Conservation (phyloP, 2,888 invertebrate species). For the Calameuta pallipes region DNA sequence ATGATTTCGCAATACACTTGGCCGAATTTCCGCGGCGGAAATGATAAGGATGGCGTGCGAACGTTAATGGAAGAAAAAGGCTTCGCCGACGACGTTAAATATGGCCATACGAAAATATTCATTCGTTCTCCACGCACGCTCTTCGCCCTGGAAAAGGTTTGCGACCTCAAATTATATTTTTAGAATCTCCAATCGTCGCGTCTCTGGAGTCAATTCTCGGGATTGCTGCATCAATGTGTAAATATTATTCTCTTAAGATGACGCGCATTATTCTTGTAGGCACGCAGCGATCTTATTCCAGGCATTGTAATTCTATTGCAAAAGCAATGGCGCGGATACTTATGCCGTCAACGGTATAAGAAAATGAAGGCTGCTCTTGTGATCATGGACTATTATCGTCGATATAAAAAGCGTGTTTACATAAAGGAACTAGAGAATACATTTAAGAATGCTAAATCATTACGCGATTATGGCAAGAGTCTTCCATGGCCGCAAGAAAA, state of each 20-base stretch:
- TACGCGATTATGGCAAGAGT: conserved; percentile 82
- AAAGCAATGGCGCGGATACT: conserved; percentile 91
- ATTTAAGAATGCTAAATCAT: conserved; percentile 74
- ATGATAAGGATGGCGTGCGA: conserved; percentile 84
- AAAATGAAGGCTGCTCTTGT: conserved; percentile 86
- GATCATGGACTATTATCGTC: conserved; percentile 85
- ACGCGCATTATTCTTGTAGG: conserved; percentile 56
- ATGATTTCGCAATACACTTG: conserved; percentile 96
- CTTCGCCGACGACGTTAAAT: conserved; percentile 86
- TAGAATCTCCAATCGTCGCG: too few species aligned
- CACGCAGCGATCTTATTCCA: conserved; percentile 88
- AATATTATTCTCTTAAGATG: not conserved
- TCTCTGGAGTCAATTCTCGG: too few species aligned
- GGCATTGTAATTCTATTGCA: conserved; percentile 93
- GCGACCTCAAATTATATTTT: conserved; percentile 7
- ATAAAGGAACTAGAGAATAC: conserved; percentile 73
- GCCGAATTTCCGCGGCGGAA: conserved; percentile 90
- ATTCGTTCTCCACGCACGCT: conserved; percentile 92
- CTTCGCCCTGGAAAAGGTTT: conserved; percentile 84
- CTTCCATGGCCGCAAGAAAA: conserved; percentile 87
- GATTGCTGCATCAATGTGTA: not conserved
- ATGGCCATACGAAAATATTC: conserved; percentile 96
- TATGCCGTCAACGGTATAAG: conserved; percentile 82
- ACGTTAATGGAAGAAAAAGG: conserved; percentile 85
- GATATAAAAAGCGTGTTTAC: conserved; percentile 81